Evolutionary conservation across 2,797 vertebrate genomes (phyloP).

Genomic region (Siniperca undulata): DNA sequence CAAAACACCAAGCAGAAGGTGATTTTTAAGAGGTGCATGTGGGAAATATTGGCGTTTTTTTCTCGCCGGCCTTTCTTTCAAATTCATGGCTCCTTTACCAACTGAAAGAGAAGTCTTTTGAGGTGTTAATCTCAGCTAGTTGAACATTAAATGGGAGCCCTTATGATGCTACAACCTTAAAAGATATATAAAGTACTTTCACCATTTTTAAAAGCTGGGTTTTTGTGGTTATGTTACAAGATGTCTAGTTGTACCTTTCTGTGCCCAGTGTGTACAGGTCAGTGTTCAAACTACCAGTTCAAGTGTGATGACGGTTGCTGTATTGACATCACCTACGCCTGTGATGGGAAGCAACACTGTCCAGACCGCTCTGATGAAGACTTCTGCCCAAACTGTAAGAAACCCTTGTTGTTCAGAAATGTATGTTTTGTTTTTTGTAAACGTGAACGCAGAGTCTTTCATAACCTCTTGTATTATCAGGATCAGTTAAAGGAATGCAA

Average conservation of each 20-base stretch:
- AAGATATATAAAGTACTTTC: background rate
- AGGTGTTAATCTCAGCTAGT: background rate
- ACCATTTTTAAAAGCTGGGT: background rate
- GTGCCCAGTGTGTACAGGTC: slow-evolving; percentile 87
- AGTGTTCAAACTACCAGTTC: slow-evolving; percentile 95
- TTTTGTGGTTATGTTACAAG: background rate
- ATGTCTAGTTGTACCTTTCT: background rate
- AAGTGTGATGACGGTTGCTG: slow-evolving; percentile 96
- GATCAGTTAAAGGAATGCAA: background rate
- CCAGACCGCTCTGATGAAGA: slow-evolving; percentile 95
- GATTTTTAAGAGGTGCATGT: background rate
- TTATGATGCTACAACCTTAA: background rate
- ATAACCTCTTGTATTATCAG: background rate
- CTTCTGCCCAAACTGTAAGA: slow-evolving; percentile 94
- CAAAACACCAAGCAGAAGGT: slow-evolving; percentile 89
- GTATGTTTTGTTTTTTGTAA: background rate
- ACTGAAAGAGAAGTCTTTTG: background rate
- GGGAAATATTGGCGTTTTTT: background rate
- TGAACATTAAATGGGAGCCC: background rate
- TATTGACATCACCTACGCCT: slow-evolving; percentile 94
- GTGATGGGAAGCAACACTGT: slow-evolving; percentile 93
- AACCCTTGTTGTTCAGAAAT: background rate
- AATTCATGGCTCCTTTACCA: background rate
- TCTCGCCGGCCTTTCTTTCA: background rate
- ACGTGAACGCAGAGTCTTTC: background rate